Conservation (phyloP, 92 coral and sea anemone species). For the Hydrozoanthus gracilis region DNA sequence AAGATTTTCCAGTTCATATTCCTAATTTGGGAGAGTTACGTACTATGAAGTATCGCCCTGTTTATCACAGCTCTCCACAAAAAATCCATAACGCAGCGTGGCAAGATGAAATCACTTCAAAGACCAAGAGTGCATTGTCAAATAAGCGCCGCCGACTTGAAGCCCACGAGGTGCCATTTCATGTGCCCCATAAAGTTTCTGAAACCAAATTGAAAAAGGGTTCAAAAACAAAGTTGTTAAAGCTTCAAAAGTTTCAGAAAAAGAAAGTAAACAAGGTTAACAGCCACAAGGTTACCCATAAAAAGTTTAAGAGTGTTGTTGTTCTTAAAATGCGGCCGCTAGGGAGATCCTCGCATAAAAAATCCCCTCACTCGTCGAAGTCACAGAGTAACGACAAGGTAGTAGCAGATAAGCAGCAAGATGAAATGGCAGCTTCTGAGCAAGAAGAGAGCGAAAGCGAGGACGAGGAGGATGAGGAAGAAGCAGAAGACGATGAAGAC, state of each 20-base stretch:
- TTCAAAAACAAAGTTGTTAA: neutral
- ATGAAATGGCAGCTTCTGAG: neutral
- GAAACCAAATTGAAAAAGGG: neutral
- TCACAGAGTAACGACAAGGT: neutral
- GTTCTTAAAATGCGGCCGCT: conserved; percentile 15
- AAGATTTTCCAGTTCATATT: conserved; percentile 38
- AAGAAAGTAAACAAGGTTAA: neutral
- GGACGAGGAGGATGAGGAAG: conserved; percentile 1
- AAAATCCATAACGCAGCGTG: neutral
- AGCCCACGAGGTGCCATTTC: conserved; percentile 37
- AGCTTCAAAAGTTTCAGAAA: neutral
- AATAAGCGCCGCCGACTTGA: conserved; percentile 1
- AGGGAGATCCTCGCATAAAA: neutral
- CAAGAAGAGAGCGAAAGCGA: conserved; percentile 16
- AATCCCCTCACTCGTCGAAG: neutral
- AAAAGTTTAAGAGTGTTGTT: neutral
- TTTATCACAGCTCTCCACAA: neutral
- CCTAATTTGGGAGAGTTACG: conserved; percentile 44
- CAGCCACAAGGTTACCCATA: neutral
- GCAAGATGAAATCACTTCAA: conserved; percentile 6
- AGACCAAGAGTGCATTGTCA: neutral
- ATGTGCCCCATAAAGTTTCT: conserved; percentile 21
- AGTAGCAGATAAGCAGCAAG: neutral
- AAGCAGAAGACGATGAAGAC: neutral
- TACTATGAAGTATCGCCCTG: conserved; percentile 32